phyloP scores from a whole-genome alignment of 2,113 vertebrate species.

The Chionis minor region DNA sequence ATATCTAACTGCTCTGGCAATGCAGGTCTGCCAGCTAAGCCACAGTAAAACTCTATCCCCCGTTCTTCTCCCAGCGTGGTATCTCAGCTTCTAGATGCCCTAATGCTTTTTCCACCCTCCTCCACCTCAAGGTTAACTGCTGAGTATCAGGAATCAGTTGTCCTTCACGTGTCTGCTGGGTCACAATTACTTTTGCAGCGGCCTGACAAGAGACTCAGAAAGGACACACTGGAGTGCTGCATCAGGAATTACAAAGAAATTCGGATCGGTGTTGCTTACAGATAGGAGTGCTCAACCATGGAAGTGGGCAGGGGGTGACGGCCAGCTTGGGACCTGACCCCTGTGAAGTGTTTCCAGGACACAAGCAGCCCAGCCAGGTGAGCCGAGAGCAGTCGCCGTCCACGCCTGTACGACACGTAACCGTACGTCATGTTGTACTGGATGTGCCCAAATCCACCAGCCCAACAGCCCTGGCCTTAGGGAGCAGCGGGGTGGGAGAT shows the following conservation, averaged over 20 bases:
- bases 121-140: background rate
- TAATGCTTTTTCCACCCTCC: background rate
- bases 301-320: background rate
- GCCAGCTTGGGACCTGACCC: background rate
- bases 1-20: background rate
- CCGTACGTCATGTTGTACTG: background rate
- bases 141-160: background rate
- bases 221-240: background rate
- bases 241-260: background rate
- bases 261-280: background rate
- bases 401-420: rapidly evolving
- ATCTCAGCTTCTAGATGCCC: background rate
- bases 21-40: background rate
- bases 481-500: background rate
- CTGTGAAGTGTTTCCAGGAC: background rate
- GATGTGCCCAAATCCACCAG: background rate
- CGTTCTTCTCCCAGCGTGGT: background rate
- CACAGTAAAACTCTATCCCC: background rate
- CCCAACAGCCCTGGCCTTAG: background rate
- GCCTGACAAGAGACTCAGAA: background rate
- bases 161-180: background rate
- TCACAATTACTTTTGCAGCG: background rate
- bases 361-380: background rate
- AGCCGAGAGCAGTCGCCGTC: background rate
- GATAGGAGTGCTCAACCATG: background rate